Evolutionary conservation across 2,888 invertebrate species (phyloP).

Genomic region (Caenorhabditis auriculariae): DNA sequence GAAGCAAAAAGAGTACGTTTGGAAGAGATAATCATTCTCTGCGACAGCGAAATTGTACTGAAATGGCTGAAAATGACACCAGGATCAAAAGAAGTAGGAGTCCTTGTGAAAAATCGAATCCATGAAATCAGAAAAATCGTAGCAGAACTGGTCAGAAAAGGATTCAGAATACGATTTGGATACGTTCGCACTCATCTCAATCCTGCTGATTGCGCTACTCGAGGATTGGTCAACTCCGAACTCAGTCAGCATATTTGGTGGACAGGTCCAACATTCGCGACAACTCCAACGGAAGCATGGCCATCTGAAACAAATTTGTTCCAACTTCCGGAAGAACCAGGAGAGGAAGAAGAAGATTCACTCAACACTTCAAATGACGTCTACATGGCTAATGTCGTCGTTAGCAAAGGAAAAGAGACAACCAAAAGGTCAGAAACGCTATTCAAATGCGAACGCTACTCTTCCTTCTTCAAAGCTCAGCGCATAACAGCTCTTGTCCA

Average conservation of each 20-base stretch:
- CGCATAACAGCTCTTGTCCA: no score
- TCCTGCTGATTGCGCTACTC: conserved; percentile 50
- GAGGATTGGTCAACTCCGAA: conserved; percentile 31
- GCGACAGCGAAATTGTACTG: conserved; percentile 9
- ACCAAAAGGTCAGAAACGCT: no score
- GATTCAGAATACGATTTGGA: conserved; percentile 17
- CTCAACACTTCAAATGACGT: no score
- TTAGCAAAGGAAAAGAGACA: no score
- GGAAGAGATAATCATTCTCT: background rate
- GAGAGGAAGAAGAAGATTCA: no score
- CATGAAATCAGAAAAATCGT: conserved; percentile 12
- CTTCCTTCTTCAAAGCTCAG: no score
- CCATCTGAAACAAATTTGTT: no score
- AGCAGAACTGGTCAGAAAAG: background rate
- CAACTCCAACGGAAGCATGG: background rate
- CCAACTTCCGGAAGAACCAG: no score
- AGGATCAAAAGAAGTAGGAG: background rate
- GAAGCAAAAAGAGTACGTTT: conserved; percentile 19
- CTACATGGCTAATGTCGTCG: no score
- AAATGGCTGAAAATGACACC: conserved; percentile 8
- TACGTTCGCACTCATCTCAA: conserved; percentile 43
- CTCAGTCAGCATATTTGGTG: conserved; percentile 31
- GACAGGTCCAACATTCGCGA: conserved; percentile 41
- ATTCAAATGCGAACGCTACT: no score
- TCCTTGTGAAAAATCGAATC: conserved; percentile 28